Percentiles rank a stretch among this genome's conserved stretches.
phyloP scores from a whole-genome alignment of 2,888 invertebrate genomes.

The Lordiphosa fenestrarum region DNA sequence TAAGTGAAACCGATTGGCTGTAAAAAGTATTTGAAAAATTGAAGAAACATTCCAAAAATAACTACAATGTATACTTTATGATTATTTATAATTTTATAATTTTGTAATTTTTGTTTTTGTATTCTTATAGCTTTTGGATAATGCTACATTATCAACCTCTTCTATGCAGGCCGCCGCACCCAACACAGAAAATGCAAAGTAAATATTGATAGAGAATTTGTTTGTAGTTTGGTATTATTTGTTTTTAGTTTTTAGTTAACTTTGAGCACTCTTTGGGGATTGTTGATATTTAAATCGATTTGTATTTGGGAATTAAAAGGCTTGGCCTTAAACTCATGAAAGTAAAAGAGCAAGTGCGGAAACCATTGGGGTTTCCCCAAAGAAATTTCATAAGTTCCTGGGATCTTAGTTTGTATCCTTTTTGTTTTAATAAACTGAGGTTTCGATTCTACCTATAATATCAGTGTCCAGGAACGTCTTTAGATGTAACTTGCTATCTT shows the following conservation, averaged over 20 bases:
- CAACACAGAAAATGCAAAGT: constrained; percentile 83
- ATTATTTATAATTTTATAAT: constrained; percentile 44
- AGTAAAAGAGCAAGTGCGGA: too few relatives aligned
- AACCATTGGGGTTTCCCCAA: too few relatives aligned
- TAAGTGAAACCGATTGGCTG: constrained; percentile 47
- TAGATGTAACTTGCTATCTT: too few relatives aligned
- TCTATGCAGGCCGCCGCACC: constrained; percentile 82
- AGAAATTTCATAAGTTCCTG: too few relatives aligned
- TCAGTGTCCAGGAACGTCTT: too few relatives aligned
- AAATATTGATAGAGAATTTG: constrained; percentile 81
- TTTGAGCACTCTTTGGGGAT: constrained; percentile 1
- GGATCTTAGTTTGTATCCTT: too few relatives aligned
- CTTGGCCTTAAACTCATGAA: too few relatives aligned
- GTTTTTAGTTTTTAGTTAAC: constrained; percentile 7
- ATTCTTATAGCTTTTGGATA: constrained; percentile 85
- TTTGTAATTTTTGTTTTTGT: constrained; percentile 47
- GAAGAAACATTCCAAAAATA: constrained; percentile 11
- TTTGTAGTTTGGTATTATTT: constrained; percentile 1
- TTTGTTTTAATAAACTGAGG: too few relatives aligned
- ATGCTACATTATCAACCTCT: constrained; percentile 79
- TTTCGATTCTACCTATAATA: too few relatives aligned
- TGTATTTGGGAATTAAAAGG: not conserved
- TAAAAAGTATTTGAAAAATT: constrained; percentile 20
- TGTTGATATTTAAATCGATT: not conserved
- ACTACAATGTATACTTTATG: constrained; percentile 1